Conservation (phyloP, 1,140 invertebrate genomes). For the Myzus persicae region DNA sequence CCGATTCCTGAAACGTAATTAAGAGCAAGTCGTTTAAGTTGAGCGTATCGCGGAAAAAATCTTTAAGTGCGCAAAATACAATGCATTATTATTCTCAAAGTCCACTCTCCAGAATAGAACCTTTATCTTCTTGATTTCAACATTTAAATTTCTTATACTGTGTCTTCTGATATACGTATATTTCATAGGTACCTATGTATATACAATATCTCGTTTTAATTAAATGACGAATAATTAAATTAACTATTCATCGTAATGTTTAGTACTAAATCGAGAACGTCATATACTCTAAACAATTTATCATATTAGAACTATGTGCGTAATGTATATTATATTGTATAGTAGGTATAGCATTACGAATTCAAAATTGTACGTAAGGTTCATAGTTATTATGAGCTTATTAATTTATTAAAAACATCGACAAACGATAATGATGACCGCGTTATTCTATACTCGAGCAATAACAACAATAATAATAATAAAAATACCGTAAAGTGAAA, state of each 20-base stretch:
- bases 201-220: not conserved
- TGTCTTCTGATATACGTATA: not conserved
- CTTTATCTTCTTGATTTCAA: not conserved
- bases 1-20: conserved; percentile 51
- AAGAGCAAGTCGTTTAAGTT: conserved; percentile 54
- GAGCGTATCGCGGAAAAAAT: conserved; percentile 42
- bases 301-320: not conserved
- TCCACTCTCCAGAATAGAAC: conserved; percentile 16
- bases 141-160: not conserved
- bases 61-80: conserved; percentile 26
- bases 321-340: not conserved
- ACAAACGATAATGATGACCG: not conserved
- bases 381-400: not conserved
- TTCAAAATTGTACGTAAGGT: not conserved
- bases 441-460: not conserved
- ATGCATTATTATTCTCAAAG: conserved; percentile 40
- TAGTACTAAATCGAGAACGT: not conserved
- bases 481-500: not conserved
- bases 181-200: not conserved
- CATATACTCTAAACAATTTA: not conserved
- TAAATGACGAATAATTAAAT: not conserved
- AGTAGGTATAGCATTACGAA: not conserved
- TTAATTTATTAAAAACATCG: not conserved
- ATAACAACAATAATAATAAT: not conserved
- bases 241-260: not conserved